Percentiles rank a stretch among this genome's conserved stretches.
Conservation (phyloP, 2,113 vertebrate genomes). For the Tauraco erythrolophus region DNA sequence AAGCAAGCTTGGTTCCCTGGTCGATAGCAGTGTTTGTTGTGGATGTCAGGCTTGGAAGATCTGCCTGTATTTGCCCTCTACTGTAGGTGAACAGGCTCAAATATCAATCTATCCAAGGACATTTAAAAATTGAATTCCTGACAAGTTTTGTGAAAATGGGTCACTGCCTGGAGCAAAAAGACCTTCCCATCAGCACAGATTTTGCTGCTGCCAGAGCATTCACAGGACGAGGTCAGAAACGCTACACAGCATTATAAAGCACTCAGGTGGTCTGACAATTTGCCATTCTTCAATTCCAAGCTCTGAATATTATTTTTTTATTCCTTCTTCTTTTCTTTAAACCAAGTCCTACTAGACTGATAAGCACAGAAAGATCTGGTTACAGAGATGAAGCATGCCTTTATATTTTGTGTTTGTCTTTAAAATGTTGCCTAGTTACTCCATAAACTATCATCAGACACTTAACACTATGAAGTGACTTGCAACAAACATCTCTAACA, state of each 20-base stretch:
- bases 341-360: neutral
- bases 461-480: neutral
- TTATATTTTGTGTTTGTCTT: slow-evolving; percentile 25
- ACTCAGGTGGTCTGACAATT: neutral
- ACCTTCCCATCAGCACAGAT: neutral
- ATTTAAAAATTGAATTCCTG: slow-evolving; percentile 8
- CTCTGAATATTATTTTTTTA: neutral
- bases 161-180: neutral
- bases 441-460: slow-evolving; percentile 20
- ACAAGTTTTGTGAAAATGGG: neutral
- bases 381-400: neutral
- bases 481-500: neutral
- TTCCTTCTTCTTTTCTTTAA: neutral
- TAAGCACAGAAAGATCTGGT: neutral
- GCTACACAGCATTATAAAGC: rapidly evolving
- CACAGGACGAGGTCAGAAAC: neutral
- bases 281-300: neutral
- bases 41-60: neutral
- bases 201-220: neutral
- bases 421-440: slow-evolving; percentile 60
- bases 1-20: neutral
- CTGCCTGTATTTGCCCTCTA: neutral
- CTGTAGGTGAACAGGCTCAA: slow-evolving; percentile 20
- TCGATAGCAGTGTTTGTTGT: neutral
- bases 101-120: neutral